Conservation (phyloP, 2,888 invertebrate species). For the Suillia variegata region DNA sequence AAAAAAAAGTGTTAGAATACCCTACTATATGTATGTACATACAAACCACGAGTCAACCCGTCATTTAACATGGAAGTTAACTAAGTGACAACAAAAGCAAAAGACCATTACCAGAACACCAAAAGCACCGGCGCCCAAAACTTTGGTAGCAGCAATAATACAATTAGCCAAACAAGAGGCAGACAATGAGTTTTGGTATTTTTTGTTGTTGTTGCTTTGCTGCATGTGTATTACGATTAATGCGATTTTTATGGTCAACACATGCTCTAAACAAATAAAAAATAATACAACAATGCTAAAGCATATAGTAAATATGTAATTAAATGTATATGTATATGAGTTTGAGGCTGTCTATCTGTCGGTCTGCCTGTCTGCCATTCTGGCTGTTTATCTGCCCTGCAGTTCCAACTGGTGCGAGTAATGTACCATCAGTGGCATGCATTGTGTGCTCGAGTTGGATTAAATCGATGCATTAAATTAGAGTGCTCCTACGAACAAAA, state of each 20-base stretch:
- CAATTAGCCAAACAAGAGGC: constrained; percentile 5
- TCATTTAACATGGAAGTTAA: background rate
- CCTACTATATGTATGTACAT: too few relatives aligned
- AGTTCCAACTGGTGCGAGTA: too few relatives aligned
- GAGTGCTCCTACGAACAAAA: too few relatives aligned
- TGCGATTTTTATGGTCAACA: background rate
- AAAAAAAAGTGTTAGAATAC: background rate
- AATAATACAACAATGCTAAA: background rate
- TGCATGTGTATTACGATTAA: too few relatives aligned
- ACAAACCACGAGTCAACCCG: constrained; percentile 1
- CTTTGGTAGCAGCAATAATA: background rate
- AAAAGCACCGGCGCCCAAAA: background rate
- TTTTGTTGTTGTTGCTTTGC: too few relatives aligned
- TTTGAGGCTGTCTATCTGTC: background rate
- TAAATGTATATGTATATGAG: background rate
- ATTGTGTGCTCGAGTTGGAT: too few relatives aligned
- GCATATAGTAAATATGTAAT: background rate
- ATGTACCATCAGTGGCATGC: too few relatives aligned
- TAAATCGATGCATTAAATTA: too few relatives aligned
- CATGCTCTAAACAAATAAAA: constrained; percentile 6
- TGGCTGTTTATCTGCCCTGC: too few relatives aligned
- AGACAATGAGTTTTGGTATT: too few relatives aligned
- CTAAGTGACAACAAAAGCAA: constrained; percentile 13
- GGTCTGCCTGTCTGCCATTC: background rate
- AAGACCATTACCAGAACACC: constrained; percentile 7